Evolutionary conservation across 2,888 invertebrate species (phyloP), one percentile per base, ranked within the genome.

Genomic region (Eupithecia subumbrata): DNA sequence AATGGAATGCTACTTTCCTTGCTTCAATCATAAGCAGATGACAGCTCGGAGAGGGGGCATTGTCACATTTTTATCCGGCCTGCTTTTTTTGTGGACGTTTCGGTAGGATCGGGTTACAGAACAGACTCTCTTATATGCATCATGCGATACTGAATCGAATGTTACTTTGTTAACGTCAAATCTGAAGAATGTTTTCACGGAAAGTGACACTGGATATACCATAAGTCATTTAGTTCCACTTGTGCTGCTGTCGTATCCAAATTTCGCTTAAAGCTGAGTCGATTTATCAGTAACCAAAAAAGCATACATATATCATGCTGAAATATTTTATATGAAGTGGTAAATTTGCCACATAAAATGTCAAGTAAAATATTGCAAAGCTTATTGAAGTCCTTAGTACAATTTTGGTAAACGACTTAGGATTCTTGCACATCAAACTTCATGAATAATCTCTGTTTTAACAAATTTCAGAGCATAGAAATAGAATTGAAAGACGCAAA

Each of bases 1-100:
- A 83, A 84, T 87, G 91, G 91, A 91, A 91, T 91, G 91, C 85
- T 84, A 84, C 86, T 86, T 85, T 85, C 86, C 84, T 87, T 86
- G 85, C 86, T 87, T 88, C 88, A 88, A 90, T 91, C 90, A 91
- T 89, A 89, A 87, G 84, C 86, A 86, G 86, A 88, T 90, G 89
- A 90, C 88, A 87, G 84, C 84, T 79, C 81, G 80, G 85, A 85
- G 84, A 81, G 77, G 81, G 66, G 76, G 82, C 81, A 84, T 86
- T 86, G 87, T 86, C 85, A 86, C 87, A 87, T 89, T 89, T 88
- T 88, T 84, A 88, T 81, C 84, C 81, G 78, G 78, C 75, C 76
- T 56, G 72, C 76, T 75, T 79, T 82, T 82, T 82, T 80, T 82
- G 81, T 81, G 74, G 76, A 81, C 82, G 81, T 81, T 81, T 85